A percentile compares a stretch with the other conserved stretches of the same genome.
phyloP scores from a whole-genome alignment of 2,113 vertebrate species.

The Cebus imitator region DNA sequence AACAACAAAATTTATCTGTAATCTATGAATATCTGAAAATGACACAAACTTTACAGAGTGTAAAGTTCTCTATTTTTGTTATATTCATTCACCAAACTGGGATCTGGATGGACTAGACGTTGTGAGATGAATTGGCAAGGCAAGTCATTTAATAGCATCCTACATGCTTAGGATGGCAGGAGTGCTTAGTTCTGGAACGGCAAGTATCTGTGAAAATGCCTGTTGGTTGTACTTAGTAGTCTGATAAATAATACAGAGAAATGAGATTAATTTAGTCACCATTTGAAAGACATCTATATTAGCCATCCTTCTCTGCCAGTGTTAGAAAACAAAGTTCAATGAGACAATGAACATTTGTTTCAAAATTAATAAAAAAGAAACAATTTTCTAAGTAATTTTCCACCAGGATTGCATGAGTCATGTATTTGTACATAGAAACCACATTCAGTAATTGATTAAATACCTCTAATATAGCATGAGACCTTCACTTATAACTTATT shows the following conservation, averaged over 20 bases:
- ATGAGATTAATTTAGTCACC: neutral
- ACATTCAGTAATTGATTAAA: conserved; percentile 3
- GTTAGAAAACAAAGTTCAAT: neutral
- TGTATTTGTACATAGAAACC: neutral
- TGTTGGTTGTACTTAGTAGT: neutral
- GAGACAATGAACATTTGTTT: conserved; percentile 26
- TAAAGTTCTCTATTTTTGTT: neutral
- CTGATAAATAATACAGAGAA: neutral
- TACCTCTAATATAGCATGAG: neutral
- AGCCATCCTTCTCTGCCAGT: neutral
- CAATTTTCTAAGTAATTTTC: conserved; percentile 1
- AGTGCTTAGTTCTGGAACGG: neutral
- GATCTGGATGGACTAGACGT: neutral
- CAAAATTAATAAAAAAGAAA: conserved; percentile 37
- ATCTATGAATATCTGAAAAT: neutral
- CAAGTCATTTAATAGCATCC: neutral
- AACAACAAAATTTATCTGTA: neutral
- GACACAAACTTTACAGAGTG: neutral
- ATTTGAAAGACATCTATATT: neutral
- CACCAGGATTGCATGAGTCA: neutral
- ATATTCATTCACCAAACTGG: neutral
- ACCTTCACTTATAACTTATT: conserved; percentile 10
- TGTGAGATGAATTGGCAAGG: neutral
- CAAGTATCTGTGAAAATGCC: neutral
- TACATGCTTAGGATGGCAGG: neutral